Conservation (phyloP, 1,140 invertebrate genomes). For the Pinna nobilis region DNA sequence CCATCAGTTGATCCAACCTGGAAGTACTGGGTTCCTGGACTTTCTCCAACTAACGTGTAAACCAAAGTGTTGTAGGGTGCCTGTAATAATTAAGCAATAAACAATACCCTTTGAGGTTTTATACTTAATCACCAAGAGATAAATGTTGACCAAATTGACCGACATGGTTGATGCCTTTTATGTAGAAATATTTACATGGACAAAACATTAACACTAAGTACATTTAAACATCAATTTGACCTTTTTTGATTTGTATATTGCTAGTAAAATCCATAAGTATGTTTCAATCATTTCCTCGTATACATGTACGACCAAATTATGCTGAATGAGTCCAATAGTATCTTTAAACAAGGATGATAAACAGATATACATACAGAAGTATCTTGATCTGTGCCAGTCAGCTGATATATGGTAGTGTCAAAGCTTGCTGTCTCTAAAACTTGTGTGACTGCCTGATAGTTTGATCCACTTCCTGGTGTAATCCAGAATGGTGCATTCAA, state of each 20-base stretch:
- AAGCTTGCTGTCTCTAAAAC: slow-evolving; percentile 51
- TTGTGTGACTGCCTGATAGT: slow-evolving; percentile 24
- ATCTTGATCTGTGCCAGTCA: slow-evolving; percentile 47
- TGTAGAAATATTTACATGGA: too few relatives aligned
- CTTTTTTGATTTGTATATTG: too few relatives aligned
- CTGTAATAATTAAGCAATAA: not conserved
- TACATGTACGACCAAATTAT: too few relatives aligned
- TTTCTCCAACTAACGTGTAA: slow-evolving; percentile 37
- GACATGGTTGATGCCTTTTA: too few relatives aligned
- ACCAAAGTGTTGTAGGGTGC: slow-evolving; percentile 14
- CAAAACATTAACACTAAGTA: too few relatives aligned
- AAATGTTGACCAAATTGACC: too few relatives aligned
- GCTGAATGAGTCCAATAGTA: too few relatives aligned
- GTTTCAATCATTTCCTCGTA: too few relatives aligned
- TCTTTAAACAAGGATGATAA: too few relatives aligned
- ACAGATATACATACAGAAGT: slow-evolving; percentile 37
- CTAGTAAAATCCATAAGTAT: too few relatives aligned
- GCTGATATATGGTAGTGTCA: slow-evolving; percentile 26
- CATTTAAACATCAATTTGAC: too few relatives aligned
- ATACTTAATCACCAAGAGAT: too few relatives aligned
- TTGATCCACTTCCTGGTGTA: not conserved
- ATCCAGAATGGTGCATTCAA: slow-evolving; percentile 84
- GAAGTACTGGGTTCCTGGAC: slow-evolving; percentile 38
- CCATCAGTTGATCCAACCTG: slow-evolving; percentile 28
- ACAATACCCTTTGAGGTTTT: not conserved